phyloP scores from a whole-genome alignment of 2,113 vertebrate species.

The Eudyptes chrysolophus region DNA sequence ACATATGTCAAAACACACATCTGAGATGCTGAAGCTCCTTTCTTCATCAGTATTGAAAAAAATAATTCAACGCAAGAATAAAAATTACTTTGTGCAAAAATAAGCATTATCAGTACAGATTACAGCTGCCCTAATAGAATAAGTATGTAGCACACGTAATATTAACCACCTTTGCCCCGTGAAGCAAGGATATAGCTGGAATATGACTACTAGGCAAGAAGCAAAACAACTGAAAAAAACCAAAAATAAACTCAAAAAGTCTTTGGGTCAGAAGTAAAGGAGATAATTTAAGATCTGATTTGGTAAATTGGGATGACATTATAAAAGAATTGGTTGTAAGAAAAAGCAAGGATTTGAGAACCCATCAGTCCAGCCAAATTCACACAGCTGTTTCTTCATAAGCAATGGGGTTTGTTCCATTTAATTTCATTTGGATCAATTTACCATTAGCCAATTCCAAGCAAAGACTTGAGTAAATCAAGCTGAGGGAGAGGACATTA shows the following conservation, averaged over 20 bases:
- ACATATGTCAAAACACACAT: background rate
- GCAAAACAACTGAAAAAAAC: background rate
- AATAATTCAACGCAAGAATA: background rate
- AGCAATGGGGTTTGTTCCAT: background rate
- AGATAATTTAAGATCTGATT: background rate
- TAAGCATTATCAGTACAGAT: background rate
- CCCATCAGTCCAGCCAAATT: background rate
- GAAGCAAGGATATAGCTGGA: background rate
- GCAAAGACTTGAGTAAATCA: background rate
- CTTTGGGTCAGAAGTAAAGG: background rate
- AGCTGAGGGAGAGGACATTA: background rate
- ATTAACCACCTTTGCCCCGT: background rate
- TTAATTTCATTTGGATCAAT: conserved; percentile 14
- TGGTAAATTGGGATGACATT: background rate
- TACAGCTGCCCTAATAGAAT: conserved; percentile 2
- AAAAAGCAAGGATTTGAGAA: background rate
- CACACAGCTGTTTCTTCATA: background rate
- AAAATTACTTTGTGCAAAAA: conserved; percentile 27
- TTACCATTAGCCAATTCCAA: background rate
- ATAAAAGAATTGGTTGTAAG: background rate
- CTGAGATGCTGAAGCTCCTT: background rate
- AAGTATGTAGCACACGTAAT: background rate
- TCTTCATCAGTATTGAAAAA: conserved; percentile 7
- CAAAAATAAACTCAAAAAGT: background rate
- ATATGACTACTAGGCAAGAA: background rate